phyloP scores from a whole-genome alignment of 1,140 invertebrate species.

The Steinernema khuongi region DNA sequence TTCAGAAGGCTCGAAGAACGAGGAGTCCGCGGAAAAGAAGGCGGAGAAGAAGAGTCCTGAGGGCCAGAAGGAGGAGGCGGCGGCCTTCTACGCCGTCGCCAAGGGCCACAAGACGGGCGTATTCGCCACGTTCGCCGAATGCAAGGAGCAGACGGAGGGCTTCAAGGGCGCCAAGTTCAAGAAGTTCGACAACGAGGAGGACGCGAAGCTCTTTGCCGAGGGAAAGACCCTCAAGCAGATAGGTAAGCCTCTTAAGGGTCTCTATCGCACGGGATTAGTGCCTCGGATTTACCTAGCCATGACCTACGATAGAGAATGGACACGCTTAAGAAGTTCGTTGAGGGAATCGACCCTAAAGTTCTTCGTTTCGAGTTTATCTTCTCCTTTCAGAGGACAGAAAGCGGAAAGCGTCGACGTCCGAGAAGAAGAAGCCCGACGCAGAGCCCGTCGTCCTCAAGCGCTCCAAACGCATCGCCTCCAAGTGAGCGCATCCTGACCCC shows the following conservation, averaged over 20 bases:
- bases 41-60: slow-evolving; percentile 18
- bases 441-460: not conserved
- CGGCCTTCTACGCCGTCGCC: slow-evolving; percentile 61
- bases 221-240: slow-evolving; percentile 17
- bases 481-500: not conserved
- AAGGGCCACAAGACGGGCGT: slow-evolving; percentile 60
- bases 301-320: too few species aligned
- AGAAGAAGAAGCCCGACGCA: not conserved
- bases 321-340: too few species aligned
- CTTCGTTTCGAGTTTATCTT: not conserved
- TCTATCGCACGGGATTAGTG: too few species aligned
- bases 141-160: slow-evolving; percentile 70
- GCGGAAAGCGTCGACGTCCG: not conserved
- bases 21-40: slow-evolving; percentile 17
- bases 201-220: slow-evolving; percentile 66
- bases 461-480: not conserved
- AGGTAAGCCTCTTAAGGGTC: too few species aligned
- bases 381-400: slow-evolving; percentile 5
- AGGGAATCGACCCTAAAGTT: too few species aligned
- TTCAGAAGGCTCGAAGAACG: not conserved
- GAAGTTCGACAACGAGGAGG: slow-evolving; percentile 68
- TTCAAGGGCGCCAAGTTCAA: slow-evolving; percentile 70
- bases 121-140: slow-evolving; percentile 67
- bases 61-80: slow-evolving; percentile 16
- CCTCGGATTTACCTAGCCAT: too few species aligned